Conservation (phyloP, 2,113 vertebrate species). For the Xenopus laevis region DNA sequence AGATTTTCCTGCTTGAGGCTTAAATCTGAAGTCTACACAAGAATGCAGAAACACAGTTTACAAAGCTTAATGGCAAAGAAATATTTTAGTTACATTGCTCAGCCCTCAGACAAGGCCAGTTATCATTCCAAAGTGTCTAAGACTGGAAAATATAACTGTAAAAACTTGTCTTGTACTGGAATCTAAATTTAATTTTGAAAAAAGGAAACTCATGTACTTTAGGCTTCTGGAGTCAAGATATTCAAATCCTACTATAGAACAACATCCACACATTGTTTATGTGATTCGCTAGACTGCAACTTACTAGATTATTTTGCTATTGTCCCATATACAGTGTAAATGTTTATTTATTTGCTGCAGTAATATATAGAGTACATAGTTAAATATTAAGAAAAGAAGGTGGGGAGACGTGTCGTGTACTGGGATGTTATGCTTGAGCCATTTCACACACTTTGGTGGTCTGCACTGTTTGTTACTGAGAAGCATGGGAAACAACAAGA, state of each 20-base stretch:
- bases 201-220: not conserved
- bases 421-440: conserved; percentile 70
- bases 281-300: conserved; percentile 61
- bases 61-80: no score
- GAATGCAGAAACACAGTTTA: no score
- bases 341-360: conserved; percentile 79
- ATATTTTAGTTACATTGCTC: no score
- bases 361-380: conserved; percentile 76
- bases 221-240: not conserved
- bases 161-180: not conserved
- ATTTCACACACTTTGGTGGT: conserved; percentile 65
- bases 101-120: not conserved
- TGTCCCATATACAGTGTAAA: conserved; percentile 67
- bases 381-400: conserved; percentile 66
- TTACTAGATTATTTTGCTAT: conserved; percentile 74
- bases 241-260: no score
- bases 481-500: conserved; percentile 3
- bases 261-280: not conserved
- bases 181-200: no score
- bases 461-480: no score
- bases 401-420: conserved; percentile 59
- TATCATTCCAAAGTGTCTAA: conserved; percentile 2
- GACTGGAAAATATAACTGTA: conserved; percentile 12
- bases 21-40: no score
- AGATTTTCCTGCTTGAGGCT: no score